phyloP scores from a whole-genome alignment of 2,797 vertebrate genomes.

The Pantherophis vulpinus region DNA sequence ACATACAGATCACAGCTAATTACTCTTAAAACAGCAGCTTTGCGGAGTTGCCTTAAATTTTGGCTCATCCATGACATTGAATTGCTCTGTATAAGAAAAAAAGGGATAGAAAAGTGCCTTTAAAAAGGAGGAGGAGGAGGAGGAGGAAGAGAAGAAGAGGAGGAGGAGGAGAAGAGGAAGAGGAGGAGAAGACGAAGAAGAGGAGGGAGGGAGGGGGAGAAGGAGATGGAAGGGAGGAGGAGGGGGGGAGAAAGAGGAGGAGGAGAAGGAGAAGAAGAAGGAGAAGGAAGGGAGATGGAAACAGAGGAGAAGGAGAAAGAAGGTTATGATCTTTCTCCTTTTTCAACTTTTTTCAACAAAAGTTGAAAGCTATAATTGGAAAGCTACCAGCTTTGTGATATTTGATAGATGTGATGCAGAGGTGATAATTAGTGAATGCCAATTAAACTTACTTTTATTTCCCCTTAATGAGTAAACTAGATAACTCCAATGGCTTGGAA shows the following conservation, averaged over 20 bases:
- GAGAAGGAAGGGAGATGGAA: background rate
- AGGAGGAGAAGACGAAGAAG: too few relatives aligned
- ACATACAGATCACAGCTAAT: background rate
- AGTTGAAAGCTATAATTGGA: background rate
- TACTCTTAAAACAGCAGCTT: background rate
- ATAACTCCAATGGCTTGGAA: background rate
- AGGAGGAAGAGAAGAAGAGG: background rate
- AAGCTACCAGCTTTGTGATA: background rate
- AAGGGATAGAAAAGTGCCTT: background rate
- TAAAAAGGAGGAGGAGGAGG: too few relatives aligned
- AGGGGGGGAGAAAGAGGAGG: background rate
- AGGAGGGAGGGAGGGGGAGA: background rate
- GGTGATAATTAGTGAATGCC: background rate
- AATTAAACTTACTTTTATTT: background rate
- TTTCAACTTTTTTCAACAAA: background rate
- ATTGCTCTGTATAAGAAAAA: background rate
- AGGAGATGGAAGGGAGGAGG: too few relatives aligned
- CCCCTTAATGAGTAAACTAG: background rate
- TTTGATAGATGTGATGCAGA: background rate
- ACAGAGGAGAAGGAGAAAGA: background rate
- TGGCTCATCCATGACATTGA: background rate
- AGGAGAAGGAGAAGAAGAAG: background rate
- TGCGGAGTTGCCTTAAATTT: background rate
- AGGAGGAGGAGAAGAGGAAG: background rate
- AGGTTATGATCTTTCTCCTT: background rate